Conservation (phyloP, 2,113 vertebrate species). For the Acinonyx jubatus region DNA sequence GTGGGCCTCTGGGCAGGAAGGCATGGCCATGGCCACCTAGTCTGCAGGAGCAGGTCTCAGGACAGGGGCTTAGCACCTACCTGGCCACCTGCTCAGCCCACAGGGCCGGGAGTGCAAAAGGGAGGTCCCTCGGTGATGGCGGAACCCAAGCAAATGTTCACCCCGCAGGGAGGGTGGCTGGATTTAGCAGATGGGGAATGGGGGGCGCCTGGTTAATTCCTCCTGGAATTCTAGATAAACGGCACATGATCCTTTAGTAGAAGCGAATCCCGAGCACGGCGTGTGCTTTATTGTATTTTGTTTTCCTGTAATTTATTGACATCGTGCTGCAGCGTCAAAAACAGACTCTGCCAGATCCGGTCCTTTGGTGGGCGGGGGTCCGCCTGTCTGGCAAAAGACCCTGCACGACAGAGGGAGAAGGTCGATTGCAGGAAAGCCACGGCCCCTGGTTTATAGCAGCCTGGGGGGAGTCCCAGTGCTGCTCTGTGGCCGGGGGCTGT, state of each 20-base stretch:
- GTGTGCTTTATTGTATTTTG: neutral
- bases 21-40: rapidly evolving
- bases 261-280: rapidly evolving
- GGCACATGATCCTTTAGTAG: neutral
- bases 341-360: neutral
- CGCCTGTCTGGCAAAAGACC: neutral
- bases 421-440: rapidly evolving
- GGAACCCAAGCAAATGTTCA: neutral
- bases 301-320: neutral
- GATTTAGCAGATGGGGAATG: rapidly evolving
- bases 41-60: neutral
- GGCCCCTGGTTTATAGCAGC: rapidly evolving
- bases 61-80: neutral
- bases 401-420: rapidly evolving
- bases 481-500: rapidly evolving
- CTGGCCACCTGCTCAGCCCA: neutral
- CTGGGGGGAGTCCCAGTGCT: neutral
- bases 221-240: neutral
- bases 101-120: neutral
- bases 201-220: neutral
- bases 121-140: rapidly evolving
- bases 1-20: neutral
- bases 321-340: rapidly evolving
- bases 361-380: neutral
- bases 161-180: neutral